These are phyloP conservation scores for Lampris megalopsis DNA, from an alignment of 2,113 vertebrate species.

Conservation along the genomic window DNA sequence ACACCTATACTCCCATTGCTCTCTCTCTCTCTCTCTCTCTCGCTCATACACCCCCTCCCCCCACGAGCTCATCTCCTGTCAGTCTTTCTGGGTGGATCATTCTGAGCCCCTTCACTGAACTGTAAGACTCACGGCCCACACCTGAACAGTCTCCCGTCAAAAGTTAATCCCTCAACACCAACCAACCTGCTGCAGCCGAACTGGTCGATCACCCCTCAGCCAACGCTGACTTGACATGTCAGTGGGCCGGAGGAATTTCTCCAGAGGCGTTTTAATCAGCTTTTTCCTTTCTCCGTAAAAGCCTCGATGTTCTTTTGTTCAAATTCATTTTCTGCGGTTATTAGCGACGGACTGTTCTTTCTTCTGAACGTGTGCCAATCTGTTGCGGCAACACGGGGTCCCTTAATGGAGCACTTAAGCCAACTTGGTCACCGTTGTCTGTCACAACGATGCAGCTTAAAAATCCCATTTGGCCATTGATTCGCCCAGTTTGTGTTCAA, in stretches of 20 bases:
- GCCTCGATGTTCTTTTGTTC: conserved; percentile 35
- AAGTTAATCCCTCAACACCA: not conserved
- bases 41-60: not conserved
- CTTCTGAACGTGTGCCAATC: conserved; percentile 45
- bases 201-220: not conserved
- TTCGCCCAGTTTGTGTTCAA: conserved; percentile 55
- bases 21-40: no score
- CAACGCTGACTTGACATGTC: conserved; percentile 35
- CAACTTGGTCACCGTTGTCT: conserved; percentile 14
- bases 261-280: conserved; percentile 34
- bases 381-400: conserved; percentile 34
- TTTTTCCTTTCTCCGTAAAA: not conserved
- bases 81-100: conserved; percentile 21
- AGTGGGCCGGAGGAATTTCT: conserved; percentile 19
- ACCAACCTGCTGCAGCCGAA: conserved; percentile 15
- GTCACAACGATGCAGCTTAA: conserved; percentile 9
- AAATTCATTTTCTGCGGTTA: conserved; percentile 52
- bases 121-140: conserved; percentile 16
- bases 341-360: conserved; percentile 55
- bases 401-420: conserved; percentile 40
- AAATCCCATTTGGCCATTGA: conserved; percentile 32
- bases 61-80: not conserved
- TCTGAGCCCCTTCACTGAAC: conserved; percentile 42
- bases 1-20: not conserved
- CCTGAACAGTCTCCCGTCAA: conserved; percentile 2